These are phyloP conservation scores for Scaptodrosophila latifasciaeformis DNA, from an alignment of 2,888 invertebrate genomes.

Conservation along the genomic window DNA sequence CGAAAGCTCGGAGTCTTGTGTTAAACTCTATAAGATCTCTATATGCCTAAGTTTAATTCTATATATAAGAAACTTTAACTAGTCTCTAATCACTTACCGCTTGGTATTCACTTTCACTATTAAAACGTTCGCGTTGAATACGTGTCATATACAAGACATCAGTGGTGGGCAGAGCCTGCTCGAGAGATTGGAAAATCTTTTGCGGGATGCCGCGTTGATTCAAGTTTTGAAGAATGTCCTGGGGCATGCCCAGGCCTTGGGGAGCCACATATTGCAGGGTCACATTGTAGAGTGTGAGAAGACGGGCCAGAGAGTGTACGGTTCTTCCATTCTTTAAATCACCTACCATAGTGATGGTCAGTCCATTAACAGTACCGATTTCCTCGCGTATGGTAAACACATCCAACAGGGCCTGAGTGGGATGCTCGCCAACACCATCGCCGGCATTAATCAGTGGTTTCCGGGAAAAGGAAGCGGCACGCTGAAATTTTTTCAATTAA, in stretches of 20 bases:
- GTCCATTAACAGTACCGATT: slow-evolving; percentile 97
- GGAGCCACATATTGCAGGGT: slow-evolving; percentile 95
- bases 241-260: slow-evolving; percentile 91
- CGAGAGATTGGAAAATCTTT: slow-evolving; percentile 79
- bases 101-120: slow-evolving; percentile 88
- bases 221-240: slow-evolving; percentile 87
- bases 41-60: too few species aligned
- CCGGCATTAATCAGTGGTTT: slow-evolving; percentile 98
- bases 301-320: slow-evolving; percentile 95
- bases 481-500: slow-evolving; percentile 78
- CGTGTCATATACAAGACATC: slow-evolving; percentile 99
- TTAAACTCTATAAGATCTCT: too few species aligned
- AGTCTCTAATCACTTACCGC: slow-evolving; percentile 81
- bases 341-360: slow-evolving; percentile 98
- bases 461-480: slow-evolving; percentile 86
- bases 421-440: slow-evolving; percentile 97
- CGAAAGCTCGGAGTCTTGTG: too few species aligned
- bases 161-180: slow-evolving; percentile 91
- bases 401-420: slow-evolving; percentile 97
- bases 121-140: slow-evolving; percentile 95
- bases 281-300: slow-evolving; percentile 95
- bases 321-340: slow-evolving; percentile 98
- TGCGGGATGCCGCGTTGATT: slow-evolving; percentile 86
- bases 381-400: slow-evolving; percentile 99
- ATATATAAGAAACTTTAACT: too few species aligned